These are phyloP conservation scores for Emydocephalus ijimae DNA, from an alignment of 2,113 vertebrate genomes.

Conservation along the genomic window DNA sequence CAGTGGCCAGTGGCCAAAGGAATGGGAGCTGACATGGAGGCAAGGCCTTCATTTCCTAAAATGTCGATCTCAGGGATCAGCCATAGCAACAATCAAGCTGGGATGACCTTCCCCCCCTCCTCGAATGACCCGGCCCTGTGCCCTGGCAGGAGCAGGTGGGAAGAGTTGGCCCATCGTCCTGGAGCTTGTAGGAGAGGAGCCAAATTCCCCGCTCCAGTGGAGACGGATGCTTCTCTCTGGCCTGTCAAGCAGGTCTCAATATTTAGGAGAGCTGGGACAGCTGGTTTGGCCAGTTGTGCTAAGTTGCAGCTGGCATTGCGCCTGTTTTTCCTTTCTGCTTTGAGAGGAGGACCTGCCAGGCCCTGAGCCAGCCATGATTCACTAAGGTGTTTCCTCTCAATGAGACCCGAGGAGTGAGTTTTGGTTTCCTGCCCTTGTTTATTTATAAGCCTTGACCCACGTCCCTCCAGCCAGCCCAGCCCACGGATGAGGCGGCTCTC, in stretches of 20 bases:
- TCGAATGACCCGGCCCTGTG: background rate
- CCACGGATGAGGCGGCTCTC: background rate
- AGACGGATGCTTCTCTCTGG: background rate
- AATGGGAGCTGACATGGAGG: background rate
- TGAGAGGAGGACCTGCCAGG: background rate
- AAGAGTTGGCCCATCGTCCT: background rate
- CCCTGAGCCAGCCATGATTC: constrained; percentile 38
- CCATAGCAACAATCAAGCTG: background rate
- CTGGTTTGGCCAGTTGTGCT: background rate
- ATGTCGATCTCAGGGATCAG: background rate
- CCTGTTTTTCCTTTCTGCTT: constrained; percentile 15
- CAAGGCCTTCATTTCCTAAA: background rate
- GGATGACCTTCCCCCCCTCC: background rate
- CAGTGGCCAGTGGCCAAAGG: background rate
- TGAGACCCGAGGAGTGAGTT: constrained; percentile 1
- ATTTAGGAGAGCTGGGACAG: constrained; percentile 14
- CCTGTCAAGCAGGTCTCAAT: background rate
- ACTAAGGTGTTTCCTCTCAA: constrained; percentile 27
- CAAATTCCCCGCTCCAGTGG: background rate
- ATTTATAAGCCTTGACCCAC: constrained; percentile 6
- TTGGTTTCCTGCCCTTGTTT: constrained; percentile 14
- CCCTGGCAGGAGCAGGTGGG: background rate
- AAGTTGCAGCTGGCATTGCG: background rate
- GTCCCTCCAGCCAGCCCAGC: background rate
- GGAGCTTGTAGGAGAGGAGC: background rate